Percentiles rank a stretch among this genome's conserved stretches.
Evolutionary conservation across 1,140 invertebrate genomes (phyloP).

Genomic region (Phthorimaea operculella): DNA sequence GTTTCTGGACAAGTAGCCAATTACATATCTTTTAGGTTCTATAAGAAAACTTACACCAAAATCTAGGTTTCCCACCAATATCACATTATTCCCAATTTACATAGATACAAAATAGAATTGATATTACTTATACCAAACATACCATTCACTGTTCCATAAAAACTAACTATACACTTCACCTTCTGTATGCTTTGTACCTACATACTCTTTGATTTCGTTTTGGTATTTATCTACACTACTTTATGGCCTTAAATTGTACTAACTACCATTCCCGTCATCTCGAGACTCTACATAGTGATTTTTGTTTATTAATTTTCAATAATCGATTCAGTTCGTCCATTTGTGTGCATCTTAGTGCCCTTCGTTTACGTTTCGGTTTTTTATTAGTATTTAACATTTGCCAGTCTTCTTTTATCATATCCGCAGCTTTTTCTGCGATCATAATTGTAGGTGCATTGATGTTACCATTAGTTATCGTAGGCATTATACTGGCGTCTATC

Average conservation of each 20-base stretch:
- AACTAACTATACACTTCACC: neutral
- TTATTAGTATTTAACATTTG: conserved; percentile 36
- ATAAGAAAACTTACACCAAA: too few species aligned
- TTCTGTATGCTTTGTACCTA: neutral
- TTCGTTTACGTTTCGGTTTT: conserved; percentile 29
- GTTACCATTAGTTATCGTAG: conserved; percentile 83
- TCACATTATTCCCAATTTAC: too few species aligned
- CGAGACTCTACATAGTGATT: conserved; percentile 21
- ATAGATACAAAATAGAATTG: too few species aligned
- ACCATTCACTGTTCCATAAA: too few species aligned
- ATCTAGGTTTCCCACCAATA: too few species aligned
- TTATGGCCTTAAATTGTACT: neutral
- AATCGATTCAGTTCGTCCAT: conserved; percentile 20
- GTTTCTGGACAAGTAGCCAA: too few species aligned
- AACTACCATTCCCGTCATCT: conserved; percentile 28
- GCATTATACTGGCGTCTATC: conserved; percentile 86
- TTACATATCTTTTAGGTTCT: too few species aligned
- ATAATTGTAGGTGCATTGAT: conserved; percentile 90
- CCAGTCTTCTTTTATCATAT: conserved; percentile 85
- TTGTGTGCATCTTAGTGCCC: conserved; percentile 33
- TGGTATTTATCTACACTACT: neutral
- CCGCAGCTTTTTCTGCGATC: conserved; percentile 93
- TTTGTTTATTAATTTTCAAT: conserved; percentile 20
- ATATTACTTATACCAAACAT: too few species aligned
- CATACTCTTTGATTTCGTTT: neutral